Evolutionary conservation across 2,797 vertebrate genomes (phyloP), one percentile per base, ranked within the genome.

Genomic region (Coreius guichenoti): DNA sequence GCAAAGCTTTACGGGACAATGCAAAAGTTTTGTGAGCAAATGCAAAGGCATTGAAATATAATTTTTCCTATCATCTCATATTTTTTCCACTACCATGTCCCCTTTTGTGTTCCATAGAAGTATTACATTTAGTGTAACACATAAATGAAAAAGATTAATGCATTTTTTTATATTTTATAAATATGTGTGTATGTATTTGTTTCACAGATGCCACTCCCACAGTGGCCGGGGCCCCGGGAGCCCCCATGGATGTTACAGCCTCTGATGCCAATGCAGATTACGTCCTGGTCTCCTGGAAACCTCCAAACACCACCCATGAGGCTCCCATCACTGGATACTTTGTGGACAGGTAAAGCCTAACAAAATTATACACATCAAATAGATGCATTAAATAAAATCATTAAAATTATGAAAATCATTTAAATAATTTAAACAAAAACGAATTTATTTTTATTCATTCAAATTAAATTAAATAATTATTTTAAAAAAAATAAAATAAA

Each of bases 251-350:
- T 33, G 92, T 97, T 56, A 94, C 95, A 89, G 98, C 96, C 0
- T 95, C 95, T 0, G 98, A 99, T 81, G 93, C 96, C 29, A 98
- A 98, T 94, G 94, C 96, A 0, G 98, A 98, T 90, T 99, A 97
- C 2, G 95, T 98, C 86, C 96, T 99, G 36, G 96, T 99, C 45
- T 96, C 96, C 80, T 99, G 98, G 98, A 99, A 99, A 92, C 97
- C 98, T 1, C 98, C 98, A 23, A 99, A 99, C 90, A 96, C 95
- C 9, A 97, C 96, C 86, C 95, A 90, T 0, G 97, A 97, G 92
- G 95, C 95, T 58, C 90, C 96, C 0, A 96, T 99, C 90, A 94
- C 94, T 0, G 98, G 98, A 92, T 99, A 99, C 93, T 99, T 98
- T 92, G 94, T 99, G 73, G 98, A 99, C 78, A 96, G 96, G 98